Conservation (phyloP, 2,888 invertebrate species). For the Coecobrya sp. region DNA sequence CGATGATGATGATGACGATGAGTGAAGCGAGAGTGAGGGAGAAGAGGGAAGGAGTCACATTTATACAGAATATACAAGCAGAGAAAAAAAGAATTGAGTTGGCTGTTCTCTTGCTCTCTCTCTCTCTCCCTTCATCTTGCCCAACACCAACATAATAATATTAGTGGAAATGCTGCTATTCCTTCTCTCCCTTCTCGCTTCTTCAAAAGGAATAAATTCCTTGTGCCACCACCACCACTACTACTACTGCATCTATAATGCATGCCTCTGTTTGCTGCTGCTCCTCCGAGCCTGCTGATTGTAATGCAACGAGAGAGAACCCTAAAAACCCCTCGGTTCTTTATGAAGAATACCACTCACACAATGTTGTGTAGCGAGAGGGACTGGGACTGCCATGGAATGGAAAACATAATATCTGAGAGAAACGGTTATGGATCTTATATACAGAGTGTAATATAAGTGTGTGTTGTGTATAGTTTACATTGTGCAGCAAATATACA, state of each 20-base stretch:
- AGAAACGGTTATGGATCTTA: constrained; percentile 14
- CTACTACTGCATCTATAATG: constrained; percentile 48
- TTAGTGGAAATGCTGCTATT: not conserved
- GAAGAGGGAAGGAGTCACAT: constrained; percentile 43
- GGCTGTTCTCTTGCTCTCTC: not conserved
- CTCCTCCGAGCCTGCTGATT: not conserved
- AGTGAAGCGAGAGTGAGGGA: constrained; percentile 39
- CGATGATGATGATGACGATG: constrained; percentile 54
- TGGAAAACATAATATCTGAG: not conserved
- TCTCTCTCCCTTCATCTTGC: constrained; percentile 4
- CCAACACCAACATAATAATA: constrained; percentile 43
- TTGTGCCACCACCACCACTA: constrained; percentile 13
- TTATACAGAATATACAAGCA: not conserved
- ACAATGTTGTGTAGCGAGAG: not conserved
- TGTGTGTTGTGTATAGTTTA: not conserved
- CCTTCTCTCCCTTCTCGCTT: constrained; percentile 23
- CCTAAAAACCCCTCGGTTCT: constrained; percentile 17
- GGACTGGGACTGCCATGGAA: not conserved
- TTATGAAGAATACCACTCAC: not conserved
- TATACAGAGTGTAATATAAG: not conserved
- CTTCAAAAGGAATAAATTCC: constrained; percentile 38
- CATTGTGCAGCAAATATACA: not conserved
- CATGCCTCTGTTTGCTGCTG: constrained; percentile 31
- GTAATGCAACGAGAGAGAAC: constrained; percentile 24
- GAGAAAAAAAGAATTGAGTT: not conserved